Evolutionary conservation across 2,797 vertebrate species (phyloP).

Genomic region (Crax fasciolata): DNA sequence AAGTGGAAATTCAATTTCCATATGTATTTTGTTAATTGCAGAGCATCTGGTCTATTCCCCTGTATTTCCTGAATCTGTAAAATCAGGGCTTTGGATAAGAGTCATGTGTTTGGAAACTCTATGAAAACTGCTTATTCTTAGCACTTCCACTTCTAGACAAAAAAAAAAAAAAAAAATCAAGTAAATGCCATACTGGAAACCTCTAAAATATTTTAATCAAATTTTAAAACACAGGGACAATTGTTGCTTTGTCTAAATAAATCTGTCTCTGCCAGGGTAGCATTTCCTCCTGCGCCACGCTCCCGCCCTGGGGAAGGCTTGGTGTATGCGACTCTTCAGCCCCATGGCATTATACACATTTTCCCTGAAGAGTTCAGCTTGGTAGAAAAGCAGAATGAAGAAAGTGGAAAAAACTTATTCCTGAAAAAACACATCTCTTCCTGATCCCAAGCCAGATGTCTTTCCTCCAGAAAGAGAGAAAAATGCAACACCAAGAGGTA

Average conservation of each 20-base stretch:
- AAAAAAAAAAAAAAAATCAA: background rate
- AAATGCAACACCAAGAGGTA: slow-evolving; percentile 40
- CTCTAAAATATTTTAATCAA: background rate
- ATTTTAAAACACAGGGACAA: background rate
- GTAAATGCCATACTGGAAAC: background rate
- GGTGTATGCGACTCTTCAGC: background rate
- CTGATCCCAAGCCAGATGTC: background rate
- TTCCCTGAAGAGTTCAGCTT: background rate
- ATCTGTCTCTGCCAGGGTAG: background rate
- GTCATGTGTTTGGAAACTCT: background rate
- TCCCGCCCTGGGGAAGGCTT: background rate
- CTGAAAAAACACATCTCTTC: slow-evolving; percentile 19
- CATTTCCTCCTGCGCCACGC: background rate
- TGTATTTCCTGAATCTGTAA: background rate
- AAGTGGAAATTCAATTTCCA: background rate
- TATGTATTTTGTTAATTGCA: background rate
- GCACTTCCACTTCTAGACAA: background rate
- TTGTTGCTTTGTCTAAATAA: background rate
- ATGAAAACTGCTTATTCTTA: background rate
- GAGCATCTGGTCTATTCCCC: background rate
- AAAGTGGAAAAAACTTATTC: background rate
- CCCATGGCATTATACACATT: background rate
- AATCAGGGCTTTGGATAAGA: background rate
- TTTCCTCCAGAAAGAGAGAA: slow-evolving; percentile 18
- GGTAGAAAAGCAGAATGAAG: background rate